Conservation (phyloP, 2,113 vertebrate genomes). For the Micronycteris hirsuta region DNA sequence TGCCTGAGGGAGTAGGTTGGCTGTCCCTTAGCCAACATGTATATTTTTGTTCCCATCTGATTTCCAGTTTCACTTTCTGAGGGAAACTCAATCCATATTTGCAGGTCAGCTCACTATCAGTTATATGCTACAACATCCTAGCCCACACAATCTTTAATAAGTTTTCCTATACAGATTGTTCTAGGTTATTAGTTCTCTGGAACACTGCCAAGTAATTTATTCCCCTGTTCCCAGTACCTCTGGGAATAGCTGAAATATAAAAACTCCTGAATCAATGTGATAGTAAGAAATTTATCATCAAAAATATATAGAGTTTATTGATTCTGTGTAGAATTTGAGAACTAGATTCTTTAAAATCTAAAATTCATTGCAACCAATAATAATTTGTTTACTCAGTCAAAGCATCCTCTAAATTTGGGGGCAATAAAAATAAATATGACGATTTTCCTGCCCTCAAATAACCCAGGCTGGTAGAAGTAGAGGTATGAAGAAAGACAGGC, state of each 20-base stretch:
- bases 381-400: background rate
- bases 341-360: background rate
- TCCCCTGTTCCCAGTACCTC: background rate
- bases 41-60: background rate
- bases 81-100: background rate
- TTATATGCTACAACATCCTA: background rate
- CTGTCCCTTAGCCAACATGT: background rate
- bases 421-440: background rate
- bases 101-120: background rate
- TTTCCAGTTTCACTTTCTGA: background rate
- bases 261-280: background rate
- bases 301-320: background rate
- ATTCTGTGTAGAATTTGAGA: background rate
- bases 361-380: background rate
- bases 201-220: background rate
- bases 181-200: background rate
- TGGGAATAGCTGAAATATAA: background rate
- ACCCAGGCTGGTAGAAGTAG: background rate
- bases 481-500: background rate
- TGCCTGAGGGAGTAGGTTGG: background rate
- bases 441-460: background rate
- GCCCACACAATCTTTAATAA: background rate
- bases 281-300: slow-evolving; percentile 5
- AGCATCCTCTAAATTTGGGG: background rate
- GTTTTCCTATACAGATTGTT: background rate